Base-by-base conservation (phyloP, 2,888 invertebrate genomes). In the Rhimphoctona megacephalus region DNA sequence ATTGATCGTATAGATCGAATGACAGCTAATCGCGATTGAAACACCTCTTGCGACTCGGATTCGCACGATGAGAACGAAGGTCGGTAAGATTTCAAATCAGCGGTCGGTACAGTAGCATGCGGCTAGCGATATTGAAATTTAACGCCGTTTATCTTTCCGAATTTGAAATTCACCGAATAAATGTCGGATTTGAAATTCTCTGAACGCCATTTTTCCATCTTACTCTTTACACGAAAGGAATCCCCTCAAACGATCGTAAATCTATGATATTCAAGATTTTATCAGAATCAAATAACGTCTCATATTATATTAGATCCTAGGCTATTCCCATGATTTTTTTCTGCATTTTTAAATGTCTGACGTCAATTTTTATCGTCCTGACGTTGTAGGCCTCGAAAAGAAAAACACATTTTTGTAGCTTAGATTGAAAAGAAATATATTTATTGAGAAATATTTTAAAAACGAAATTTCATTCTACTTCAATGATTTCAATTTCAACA, bases 21-120 rank as follows among this genome's bases (percentile, higher is more conserved):
- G 17, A 43, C 43, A 43, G 43, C 22, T 43, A 22, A 69, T 69
- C 17, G 69, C 69, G 69, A 69, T 25, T n/a, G 69, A 25, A 25
- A 43, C 67, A 25, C 69, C 43, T 43, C 69, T 39, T 9, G 69
- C 25, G 69, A 25, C 69, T 39, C 25, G 14, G 33, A 17, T 43
- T 43, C 22, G 14, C 25, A 43, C 22, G 69, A 69, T 30, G 14
- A 25, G 43, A 69, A 43, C 22, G 43, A 39, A 43, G 19, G 67
- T 43, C 39, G 22, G 67, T 69, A 36, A 25, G 43, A 7, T 36
- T 25, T 22, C 6, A 22, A 25, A 39, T 43, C 22, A 43, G 17
- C 69, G 69, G 69, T 69, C 69, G 69, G 43, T 69, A 69, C 39
- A 17, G 43, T 69, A 69, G 43, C 25, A 61, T 17, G 6, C 30